Conservation (phyloP, 2,888 invertebrate genomes). For the Folsomia manolachei region DNA sequence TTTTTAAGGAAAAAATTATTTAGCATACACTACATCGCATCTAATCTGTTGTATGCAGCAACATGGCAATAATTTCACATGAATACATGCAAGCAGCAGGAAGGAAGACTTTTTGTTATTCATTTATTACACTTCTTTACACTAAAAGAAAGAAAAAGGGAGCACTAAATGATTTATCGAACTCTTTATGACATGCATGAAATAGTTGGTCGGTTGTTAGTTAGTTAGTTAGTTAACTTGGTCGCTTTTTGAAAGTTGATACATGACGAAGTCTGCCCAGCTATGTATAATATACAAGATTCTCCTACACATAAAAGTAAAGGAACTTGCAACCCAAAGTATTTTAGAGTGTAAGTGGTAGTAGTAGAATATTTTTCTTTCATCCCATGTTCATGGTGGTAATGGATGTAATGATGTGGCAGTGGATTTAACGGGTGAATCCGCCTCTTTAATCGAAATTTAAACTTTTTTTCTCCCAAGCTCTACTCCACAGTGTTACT, state of each 20-base stretch:
- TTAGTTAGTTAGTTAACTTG: not conserved
- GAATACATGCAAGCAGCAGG: too few species aligned
- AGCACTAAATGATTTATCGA: conserved; percentile 3
- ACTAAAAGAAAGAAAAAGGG: not conserved
- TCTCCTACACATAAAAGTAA: not conserved
- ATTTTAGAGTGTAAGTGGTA: not conserved
- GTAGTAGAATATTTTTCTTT: not conserved
- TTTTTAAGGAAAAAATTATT: too few species aligned
- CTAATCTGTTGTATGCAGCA: too few species aligned
- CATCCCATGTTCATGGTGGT: not conserved
- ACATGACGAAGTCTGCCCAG: too few species aligned
- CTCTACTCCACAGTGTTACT: not conserved
- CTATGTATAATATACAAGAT: not conserved
- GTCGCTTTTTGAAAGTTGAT: too few species aligned
- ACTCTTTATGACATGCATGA: not conserved
- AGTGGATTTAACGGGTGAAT: not conserved
- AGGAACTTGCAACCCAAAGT: too few species aligned
- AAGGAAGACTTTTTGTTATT: not conserved
- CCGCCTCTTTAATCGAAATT: conserved; percentile 3
- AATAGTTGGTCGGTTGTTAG: not conserved
- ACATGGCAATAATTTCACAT: not conserved
- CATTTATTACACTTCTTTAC: not conserved
- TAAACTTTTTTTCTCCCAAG: not conserved
- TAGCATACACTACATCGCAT: too few species aligned
- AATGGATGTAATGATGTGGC: not conserved